phyloP scores from a whole-genome alignment of 1,140 invertebrate genomes.

The Ooceraea biroi region DNA sequence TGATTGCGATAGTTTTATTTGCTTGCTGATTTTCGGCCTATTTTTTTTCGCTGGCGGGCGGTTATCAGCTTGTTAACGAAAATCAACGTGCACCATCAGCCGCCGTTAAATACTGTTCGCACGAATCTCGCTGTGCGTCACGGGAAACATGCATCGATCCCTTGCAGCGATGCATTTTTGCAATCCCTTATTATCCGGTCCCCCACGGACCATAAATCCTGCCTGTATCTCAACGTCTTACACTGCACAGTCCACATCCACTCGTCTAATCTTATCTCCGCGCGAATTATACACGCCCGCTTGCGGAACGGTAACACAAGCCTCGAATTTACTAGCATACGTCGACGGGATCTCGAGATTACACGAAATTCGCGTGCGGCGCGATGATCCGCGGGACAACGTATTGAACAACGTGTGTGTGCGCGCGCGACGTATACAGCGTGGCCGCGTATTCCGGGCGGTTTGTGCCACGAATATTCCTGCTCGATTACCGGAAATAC shows the following conservation, averaged over 20 bases:
- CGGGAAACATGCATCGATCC: constrained; percentile 6
- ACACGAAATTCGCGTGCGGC: constrained; percentile 55
- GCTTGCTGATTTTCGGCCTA: background rate
- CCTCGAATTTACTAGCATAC: constrained; percentile 49
- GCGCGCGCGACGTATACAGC: background rate
- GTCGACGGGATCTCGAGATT: constrained; percentile 42
- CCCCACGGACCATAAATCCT: constrained; percentile 25
- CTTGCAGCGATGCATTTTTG: constrained; percentile 34
- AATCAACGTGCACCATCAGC: background rate
- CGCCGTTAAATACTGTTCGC: no score
- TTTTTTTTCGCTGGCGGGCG: background rate
- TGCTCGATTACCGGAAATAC: background rate
- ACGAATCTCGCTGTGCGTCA: constrained; percentile 14
- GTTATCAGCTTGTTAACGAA: background rate
- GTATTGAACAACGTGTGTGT: constrained; percentile 20
- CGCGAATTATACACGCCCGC: constrained; percentile 46
- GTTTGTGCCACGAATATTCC: background rate
- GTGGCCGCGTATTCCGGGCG: background rate
- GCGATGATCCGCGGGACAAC: constrained; percentile 50
- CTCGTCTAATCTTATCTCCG: constrained; percentile 58
- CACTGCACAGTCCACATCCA: background rate
- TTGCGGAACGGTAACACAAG: constrained; percentile 35
- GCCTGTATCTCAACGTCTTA: constrained; percentile 30
- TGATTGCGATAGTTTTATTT: background rate
- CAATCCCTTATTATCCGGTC: constrained; percentile 49